Evolutionary conservation across 2,797 vertebrate species (phyloP).

Genomic region (Etheostoma nigrum): DNA sequence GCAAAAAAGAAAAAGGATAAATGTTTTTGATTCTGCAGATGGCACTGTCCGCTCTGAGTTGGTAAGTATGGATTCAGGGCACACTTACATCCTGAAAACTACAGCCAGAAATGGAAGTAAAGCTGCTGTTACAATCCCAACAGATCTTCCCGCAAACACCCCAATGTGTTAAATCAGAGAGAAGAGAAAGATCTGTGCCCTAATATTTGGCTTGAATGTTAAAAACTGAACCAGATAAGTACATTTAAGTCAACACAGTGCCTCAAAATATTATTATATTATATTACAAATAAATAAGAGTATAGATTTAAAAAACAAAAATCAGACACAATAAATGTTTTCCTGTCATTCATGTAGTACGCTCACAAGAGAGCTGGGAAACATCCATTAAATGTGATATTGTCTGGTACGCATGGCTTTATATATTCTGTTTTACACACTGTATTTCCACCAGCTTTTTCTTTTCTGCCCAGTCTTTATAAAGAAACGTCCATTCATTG

Average conservation of each 20-base stretch:
- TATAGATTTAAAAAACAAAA: slow-evolving; percentile 45
- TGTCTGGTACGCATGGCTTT: slow-evolving; percentile 78
- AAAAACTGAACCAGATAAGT: slow-evolving; percentile 47
- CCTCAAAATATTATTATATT: slow-evolving; percentile 58
- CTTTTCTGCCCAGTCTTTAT: slow-evolving; percentile 28
- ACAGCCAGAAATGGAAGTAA: slow-evolving; percentile 29
- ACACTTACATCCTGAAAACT: not conserved
- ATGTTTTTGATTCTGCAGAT: slow-evolving; percentile 1
- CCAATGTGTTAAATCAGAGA: slow-evolving; percentile 21
- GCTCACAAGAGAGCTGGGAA: slow-evolving; percentile 58
- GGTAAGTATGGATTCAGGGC: slow-evolving; percentile 3
- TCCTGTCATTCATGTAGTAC: slow-evolving; percentile 39
- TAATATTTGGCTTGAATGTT: slow-evolving; percentile 59
- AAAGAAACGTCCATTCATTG: slow-evolving; percentile 58
- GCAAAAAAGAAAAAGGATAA: not conserved
- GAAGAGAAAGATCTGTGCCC: slow-evolving; percentile 19
- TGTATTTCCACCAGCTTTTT: slow-evolving; percentile 66
- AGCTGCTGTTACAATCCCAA: slow-evolving; percentile 32
- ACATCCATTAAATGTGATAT: slow-evolving; percentile 59
- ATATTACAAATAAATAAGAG: slow-evolving; percentile 72
- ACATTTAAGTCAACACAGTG: slow-evolving; percentile 53
- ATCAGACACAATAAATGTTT: slow-evolving; percentile 36
- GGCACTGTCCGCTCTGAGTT: not conserved
- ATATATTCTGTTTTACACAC: slow-evolving; percentile 69
- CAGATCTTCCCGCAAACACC: slow-evolving; percentile 20